Conservation (phyloP, 2,797 vertebrate species). For the Spinus pinus region DNA sequence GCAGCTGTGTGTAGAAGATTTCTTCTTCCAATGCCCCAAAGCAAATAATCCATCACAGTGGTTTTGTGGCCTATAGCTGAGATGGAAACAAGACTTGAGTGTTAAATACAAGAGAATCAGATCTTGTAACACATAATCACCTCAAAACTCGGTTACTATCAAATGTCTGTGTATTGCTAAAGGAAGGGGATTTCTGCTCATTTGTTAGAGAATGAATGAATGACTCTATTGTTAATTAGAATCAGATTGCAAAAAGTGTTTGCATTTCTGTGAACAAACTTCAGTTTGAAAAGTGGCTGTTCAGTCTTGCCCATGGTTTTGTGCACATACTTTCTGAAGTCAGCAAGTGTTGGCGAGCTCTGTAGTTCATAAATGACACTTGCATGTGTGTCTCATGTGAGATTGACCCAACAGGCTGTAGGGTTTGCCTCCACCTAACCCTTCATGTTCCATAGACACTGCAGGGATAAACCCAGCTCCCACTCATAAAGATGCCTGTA, state of each 20-base stretch:
- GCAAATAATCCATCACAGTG: neutral
- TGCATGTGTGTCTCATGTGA: neutral
- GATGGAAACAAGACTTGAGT: neutral
- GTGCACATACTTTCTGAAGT: constrained; percentile 56
- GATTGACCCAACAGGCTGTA: constrained; percentile 24
- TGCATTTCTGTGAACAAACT: constrained; percentile 38
- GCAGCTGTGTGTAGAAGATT: neutral
- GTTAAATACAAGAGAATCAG: neutral
- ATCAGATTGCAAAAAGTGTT: constrained; percentile 51
- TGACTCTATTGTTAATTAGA: constrained; percentile 54
- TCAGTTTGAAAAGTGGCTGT: constrained; percentile 30
- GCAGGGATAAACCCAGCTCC: neutral
- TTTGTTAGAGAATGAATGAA: constrained; percentile 46
- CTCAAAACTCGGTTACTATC: constrained; percentile 16
- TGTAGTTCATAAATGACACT: constrained; percentile 22
- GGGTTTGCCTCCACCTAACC: neutral
- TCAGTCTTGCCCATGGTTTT: constrained; percentile 52
- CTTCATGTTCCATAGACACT: neutral
- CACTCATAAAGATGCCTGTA: neutral
- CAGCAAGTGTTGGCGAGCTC: constrained; percentile 61
- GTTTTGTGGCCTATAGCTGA: constrained; percentile 19
- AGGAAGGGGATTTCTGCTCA: constrained; percentile 58
- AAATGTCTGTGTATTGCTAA: constrained; percentile 37
- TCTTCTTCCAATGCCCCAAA: neutral
- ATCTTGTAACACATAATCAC: constrained; percentile 44